Base-by-base conservation (phyloP, 2,113 vertebrate genomes). In the Phoxinus phoxinus region DNA sequence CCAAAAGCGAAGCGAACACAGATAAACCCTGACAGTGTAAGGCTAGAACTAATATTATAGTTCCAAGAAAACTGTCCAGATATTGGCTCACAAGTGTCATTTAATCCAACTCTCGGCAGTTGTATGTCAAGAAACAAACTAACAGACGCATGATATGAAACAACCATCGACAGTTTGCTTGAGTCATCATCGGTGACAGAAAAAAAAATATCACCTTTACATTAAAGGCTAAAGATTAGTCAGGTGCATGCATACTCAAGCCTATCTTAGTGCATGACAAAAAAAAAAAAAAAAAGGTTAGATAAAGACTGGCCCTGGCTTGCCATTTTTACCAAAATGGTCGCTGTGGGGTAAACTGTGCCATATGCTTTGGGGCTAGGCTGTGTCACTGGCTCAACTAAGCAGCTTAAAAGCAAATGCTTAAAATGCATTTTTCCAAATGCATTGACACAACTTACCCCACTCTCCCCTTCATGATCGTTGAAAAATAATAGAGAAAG, bases 401-500 rank as follows among this genome's bases (percentile, higher is more conserved):
- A 35, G 32, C 19, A 37, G 19, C 32, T 71, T 37, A 5, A 41
- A 41, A n/a, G 3, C n/a, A n/a, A n/a, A n/a, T n/a, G n/a, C n/a
- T n/a, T n/a, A n/a, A n/a, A n/a, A n/a, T n/a, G n/a, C n/a, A n/a
- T n/a, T 13, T 21, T 5, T 48, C 41, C 1, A 27, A 74, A 25
- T 46, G 13, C n/a, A 46, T 17, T 71, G 69, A 74, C 11, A 48
- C 71, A 32, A 51, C 73, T 76, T 51, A 76, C 46, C 53, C 76
- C 21, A 37, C 10, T 79, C 51, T 37, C 21, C 53, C 56, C 30
- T 15, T 56, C 27, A 77, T 41, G 21, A n/a, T 35, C 59, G 41
- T 65, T 61, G 48, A 37, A 81, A 85, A 90, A 80, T 89, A 90
- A 86, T 53, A 67, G 82, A 71, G 83, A 85, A n/a, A 19, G 76